Evolutionary conservation across 2,888 invertebrate genomes (phyloP).

Genomic region (Lithophane semibrunnea): DNA sequence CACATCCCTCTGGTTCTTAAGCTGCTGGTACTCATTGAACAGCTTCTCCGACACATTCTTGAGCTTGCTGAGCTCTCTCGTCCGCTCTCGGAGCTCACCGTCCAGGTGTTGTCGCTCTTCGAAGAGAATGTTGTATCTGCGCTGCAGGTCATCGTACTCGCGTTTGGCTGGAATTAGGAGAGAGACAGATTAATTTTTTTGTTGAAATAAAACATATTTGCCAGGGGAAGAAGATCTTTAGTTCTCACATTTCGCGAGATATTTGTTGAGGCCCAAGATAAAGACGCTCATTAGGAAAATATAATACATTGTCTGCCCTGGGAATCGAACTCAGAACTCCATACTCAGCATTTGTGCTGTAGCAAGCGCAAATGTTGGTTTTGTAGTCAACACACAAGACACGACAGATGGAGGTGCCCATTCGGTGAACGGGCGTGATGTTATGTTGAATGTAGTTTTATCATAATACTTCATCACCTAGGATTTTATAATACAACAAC

Average conservation of each 20-base stretch:
- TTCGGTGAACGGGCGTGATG: background rate
- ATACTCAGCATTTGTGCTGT: background rate
- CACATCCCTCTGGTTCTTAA: slow-evolving; percentile 93
- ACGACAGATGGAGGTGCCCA: background rate
- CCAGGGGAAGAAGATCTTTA: background rate
- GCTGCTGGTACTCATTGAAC: slow-evolving; percentile 93
- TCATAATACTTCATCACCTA: background rate
- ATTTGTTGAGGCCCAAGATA: background rate
- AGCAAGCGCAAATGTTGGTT: background rate
- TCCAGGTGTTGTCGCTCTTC: slow-evolving; percentile 91
- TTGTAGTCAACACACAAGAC: background rate
- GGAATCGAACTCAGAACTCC: background rate
- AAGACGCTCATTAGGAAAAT: background rate
- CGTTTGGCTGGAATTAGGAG: slow-evolving; percentile 85
- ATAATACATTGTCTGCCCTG: background rate
- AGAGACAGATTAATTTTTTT: background rate
- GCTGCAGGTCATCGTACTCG: slow-evolving; percentile 91
- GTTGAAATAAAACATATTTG: background rate
- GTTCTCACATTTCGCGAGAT: background rate
- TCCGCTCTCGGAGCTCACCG: slow-evolving; percentile 91
- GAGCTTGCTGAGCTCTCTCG: slow-evolving; percentile 91
- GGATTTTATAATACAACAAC: background rate
- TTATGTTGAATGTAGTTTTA: background rate
- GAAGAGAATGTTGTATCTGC: slow-evolving; percentile 90
- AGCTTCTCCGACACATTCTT: slow-evolving; percentile 92